phyloP scores from a whole-genome alignment of 2,113 vertebrate genomes.

The Acanthochromis polyacanthus region DNA sequence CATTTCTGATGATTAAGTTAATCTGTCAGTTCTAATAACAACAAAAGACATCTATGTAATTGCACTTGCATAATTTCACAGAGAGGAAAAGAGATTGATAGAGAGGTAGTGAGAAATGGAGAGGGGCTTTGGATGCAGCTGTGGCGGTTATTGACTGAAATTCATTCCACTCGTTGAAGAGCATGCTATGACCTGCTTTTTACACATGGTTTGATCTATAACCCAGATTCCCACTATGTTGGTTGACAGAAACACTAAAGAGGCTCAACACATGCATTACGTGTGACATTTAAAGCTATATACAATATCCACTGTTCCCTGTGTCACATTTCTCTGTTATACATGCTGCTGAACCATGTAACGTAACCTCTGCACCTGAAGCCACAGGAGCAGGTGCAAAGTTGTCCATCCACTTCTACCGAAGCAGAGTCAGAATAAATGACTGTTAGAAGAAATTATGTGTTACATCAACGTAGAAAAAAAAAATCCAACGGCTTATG shows the following conservation, averaged over 20 bases:
- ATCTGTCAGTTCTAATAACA: constrained; percentile 5
- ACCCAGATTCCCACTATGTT: constrained; percentile 54
- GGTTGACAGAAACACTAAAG: constrained; percentile 54
- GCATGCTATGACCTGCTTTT: constrained; percentile 64
- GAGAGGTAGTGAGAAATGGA: neutral
- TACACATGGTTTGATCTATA: constrained; percentile 62
- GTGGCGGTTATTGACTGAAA: constrained; percentile 50
- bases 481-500: no score
- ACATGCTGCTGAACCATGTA: neutral
- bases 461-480: no score
- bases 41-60: constrained; percentile 6
- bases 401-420: neutral
- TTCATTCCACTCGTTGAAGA: constrained; percentile 61
- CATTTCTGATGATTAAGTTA: constrained; percentile 1
- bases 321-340: neutral
- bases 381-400: neutral
- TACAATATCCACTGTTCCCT: constrained; percentile 38
- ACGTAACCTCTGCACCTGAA: neutral
- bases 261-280: constrained; percentile 65
- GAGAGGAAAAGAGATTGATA: neutral
- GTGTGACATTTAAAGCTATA: constrained; percentile 37
- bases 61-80: constrained; percentile 3
- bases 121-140: neutral
- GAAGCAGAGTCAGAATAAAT: neutral
- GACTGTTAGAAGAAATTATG: no score